Base-by-base conservation (phyloP, 2,888 invertebrate species). In the Polydrusus tereticollis region DNA sequence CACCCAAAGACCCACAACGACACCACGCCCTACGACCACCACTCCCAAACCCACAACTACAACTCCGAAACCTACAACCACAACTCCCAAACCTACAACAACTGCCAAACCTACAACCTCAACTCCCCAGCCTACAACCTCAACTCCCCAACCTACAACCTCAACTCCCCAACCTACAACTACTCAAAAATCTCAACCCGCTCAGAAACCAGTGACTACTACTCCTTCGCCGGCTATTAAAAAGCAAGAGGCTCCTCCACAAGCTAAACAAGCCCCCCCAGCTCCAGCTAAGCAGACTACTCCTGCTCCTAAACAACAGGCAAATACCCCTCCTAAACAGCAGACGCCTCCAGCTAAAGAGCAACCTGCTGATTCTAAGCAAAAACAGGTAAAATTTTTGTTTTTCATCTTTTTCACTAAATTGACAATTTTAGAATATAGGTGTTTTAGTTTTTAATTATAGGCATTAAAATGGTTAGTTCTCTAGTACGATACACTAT, bases 41-140 rank as follows among this genome's bases (percentile, higher is more conserved):
- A 74, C 76, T 66, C 76, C 81, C 18, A 79, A 79, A 75, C 77
- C 83, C 0, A 78, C 81, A 3, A 78, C 78, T 21, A 76, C 78
- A 26, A 78, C 77, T 68, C 75, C 79, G 6, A 73, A 75, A 8
- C 66, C 66, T 55, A 73, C 77, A 26, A 75, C 77, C 29, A 62
- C 73, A 8, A 69, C 71, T 63, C 72, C 74, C 8, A 69, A 72
- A 26, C 68, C 83, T 18, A 87, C 88, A 66, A 89, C 83, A 76
- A 86, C 86, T 71, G 88, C 88, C 75, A 88, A 86, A 59, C 85
- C 83, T 20, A 87, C 88, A 66, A 89, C 90, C 0, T 82, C 83
- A 76, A 86, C 86, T 71, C 88, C 88, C 75, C 88, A 86, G 58
- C 85, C 68, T 6, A 72, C 77, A 26, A 75, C 77, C 20, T 59